Evolutionary conservation across 2,113 vertebrate species (phyloP).

Genomic region (Lynx canadensis): DNA sequence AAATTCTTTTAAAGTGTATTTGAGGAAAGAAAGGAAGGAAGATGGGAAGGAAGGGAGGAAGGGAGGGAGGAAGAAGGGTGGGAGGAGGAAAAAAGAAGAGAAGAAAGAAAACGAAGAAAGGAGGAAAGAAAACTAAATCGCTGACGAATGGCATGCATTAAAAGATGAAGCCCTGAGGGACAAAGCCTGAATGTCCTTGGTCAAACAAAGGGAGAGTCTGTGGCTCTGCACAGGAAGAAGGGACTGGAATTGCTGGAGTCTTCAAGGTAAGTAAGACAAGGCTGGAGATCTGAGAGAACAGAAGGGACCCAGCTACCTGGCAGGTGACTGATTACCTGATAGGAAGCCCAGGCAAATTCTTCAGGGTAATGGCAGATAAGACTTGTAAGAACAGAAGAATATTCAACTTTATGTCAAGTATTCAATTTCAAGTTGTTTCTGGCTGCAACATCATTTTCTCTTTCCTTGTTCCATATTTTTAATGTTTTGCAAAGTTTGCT

Average conservation of each 20-base stretch:
- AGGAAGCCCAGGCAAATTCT: neutral
- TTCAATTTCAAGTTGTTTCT: neutral
- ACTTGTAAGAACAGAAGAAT: neutral
- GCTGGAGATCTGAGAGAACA: neutral
- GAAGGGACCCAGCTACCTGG: neutral
- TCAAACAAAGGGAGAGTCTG: neutral
- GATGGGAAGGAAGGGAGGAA: neutral
- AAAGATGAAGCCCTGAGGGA: neutral
- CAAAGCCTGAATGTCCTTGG: neutral
- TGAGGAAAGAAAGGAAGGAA: neutral
- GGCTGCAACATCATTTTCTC: neutral
- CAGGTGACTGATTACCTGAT: neutral
- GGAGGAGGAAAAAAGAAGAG: neutral
- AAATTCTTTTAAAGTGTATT: neutral
- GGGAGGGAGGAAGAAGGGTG: neutral
- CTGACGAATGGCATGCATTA: too few species aligned
- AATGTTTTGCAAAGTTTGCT: constrained; percentile 3
- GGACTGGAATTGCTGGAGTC: neutral
- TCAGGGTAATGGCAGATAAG: neutral
- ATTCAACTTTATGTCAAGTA: neutral
- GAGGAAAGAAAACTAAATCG: neutral
- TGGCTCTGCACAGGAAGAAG: too few species aligned
- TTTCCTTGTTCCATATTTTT: neutral
- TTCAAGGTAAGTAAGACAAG: neutral
- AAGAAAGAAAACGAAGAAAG: neutral